Base-by-base conservation (phyloP, 2,113 vertebrate species). In the Scortum barcoo region DNA sequence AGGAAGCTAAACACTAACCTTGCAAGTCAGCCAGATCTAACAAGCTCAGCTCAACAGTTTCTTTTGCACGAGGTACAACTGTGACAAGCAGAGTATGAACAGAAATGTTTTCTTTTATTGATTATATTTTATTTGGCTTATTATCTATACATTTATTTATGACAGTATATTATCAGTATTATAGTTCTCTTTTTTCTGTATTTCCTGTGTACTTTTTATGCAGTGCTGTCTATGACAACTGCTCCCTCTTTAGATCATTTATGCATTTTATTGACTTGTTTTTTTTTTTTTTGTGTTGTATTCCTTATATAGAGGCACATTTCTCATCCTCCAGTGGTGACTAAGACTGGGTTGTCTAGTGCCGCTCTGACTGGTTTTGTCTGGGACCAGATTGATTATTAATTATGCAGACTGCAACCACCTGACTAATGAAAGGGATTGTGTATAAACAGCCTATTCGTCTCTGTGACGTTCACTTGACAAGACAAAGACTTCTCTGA, bases 1-100 rank as follows among this genome's bases (percentile, higher is more conserved):
- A 78, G 57, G 76, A 69, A 89, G 66, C 46, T 67, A 54, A 81
- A 76, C 57, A 60, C 80, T 74, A 66, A 40, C 61, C 67, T 30
- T 40, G 28, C 28, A 20, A 46, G 62, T 86, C 83, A 89, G 60
- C 63, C 26, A 11, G 42, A 74, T 81, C 68, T 30, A 82, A 87
- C 50, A 62, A 67, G 69, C 67, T 56, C 33, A 24, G 60, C 53
- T 68, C 69, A 60, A 58, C 65, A 40, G 36, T 69, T 83, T 65
- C 8, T 60, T 67, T 44, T 69, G 70, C 67, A 76, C 7, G 10
- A 56, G 44, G 68, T 48, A 4, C 7, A n/a, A 61, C 33, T 28
- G 73, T 17, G 38, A 53, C 19, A 26, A 54, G 36, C 46, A 14
- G 20, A 76, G 56, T 36, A 19, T 24, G 54, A 74, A 51, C 48